phyloP scores from a whole-genome alignment of 2,888 invertebrate species.

The Caenorhabditis imperialis region DNA sequence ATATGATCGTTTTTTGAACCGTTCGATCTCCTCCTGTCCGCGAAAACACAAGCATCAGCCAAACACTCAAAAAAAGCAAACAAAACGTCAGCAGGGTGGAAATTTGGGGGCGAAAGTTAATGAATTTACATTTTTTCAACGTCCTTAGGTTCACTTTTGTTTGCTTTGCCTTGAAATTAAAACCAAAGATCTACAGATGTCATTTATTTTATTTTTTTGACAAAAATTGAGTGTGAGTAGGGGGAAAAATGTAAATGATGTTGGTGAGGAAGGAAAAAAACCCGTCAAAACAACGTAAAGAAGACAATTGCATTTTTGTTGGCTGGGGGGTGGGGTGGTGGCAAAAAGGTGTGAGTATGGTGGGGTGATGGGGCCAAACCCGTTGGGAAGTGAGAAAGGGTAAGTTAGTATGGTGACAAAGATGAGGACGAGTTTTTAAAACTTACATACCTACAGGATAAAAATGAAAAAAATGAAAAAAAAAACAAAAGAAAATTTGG shows the following conservation, averaged over 20 bases:
- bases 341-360: background rate
- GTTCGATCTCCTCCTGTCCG: no score
- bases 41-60: background rate
- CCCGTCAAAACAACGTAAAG: conserved; percentile 24
- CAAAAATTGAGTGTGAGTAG: background rate
- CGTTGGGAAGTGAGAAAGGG: background rate
- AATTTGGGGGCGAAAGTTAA: background rate
- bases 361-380: background rate
- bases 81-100: background rate
- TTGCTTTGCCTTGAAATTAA: no score
- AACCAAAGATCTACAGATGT: no score
- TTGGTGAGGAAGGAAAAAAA: background rate
- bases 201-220: background rate
- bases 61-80: conserved; percentile 8
- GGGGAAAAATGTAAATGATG: conserved; percentile 6
- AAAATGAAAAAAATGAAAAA: background rate
- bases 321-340: background rate
- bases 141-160: no score
- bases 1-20: no score
- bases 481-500: background rate
- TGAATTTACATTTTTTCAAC: background rate
- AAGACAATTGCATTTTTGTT: conserved; percentile 8
- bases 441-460: conserved; percentile 21
- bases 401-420: conserved; percentile 11
- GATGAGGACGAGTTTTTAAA: conserved; percentile 5